Conservation (phyloP, 2,888 invertebrate species). For the Heliconius aoede region DNA sequence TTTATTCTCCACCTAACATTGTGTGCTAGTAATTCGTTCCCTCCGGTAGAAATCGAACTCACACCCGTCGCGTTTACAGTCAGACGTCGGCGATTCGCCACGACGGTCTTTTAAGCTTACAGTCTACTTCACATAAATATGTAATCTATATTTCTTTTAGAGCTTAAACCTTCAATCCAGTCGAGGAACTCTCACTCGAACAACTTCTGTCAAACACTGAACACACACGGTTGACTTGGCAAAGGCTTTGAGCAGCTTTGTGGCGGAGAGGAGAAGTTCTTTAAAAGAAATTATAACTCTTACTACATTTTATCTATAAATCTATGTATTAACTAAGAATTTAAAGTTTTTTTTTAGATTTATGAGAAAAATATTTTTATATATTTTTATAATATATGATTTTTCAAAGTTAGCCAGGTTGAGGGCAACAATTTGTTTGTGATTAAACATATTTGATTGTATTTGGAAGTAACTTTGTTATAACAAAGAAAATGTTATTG, state of each 20-base stretch:
- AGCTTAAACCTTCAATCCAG: constrained; percentile 2
- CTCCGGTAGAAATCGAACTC: neutral
- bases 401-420: too few relatives aligned
- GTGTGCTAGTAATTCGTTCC: neutral
- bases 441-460: too few relatives aligned
- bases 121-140: neutral
- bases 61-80: neutral
- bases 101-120: neutral
- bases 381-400: too few relatives aligned
- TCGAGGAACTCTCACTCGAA: neutral
- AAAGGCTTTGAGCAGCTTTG: constrained; percentile 19
- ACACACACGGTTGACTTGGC: constrained; percentile 5
- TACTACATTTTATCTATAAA: neutral
- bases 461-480: too few relatives aligned
- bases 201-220: constrained; percentile 14
- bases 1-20: too few relatives aligned
- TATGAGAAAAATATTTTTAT: too few relatives aligned
- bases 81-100: too few relatives aligned
- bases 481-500: too few relatives aligned
- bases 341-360: too few relatives aligned
- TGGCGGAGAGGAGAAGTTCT: neutral
- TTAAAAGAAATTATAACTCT: neutral
- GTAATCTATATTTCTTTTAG: neutral
- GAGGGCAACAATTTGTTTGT: too few relatives aligned
- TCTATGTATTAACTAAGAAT: too few relatives aligned